A percentile compares a stretch with the other conserved stretches of the same genome.
phyloP scores from a whole-genome alignment of 2,797 vertebrate genomes.

The Helostoma temminkii region DNA sequence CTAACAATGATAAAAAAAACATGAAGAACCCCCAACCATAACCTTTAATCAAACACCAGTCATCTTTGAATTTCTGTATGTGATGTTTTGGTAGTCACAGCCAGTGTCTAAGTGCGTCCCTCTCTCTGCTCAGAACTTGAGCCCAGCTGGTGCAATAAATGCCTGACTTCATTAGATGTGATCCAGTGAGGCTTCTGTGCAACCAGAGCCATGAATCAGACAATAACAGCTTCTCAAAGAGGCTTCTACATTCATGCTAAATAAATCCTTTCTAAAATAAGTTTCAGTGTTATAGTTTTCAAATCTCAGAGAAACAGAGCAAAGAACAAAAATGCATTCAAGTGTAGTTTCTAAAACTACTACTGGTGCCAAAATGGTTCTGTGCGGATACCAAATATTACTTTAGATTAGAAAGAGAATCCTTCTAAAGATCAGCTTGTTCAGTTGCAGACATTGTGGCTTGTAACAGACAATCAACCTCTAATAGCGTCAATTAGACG shows the following conservation, averaged over 20 bases:
- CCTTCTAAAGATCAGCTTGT: not conserved
- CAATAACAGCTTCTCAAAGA: constrained; percentile 38
- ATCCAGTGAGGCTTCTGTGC: constrained; percentile 24
- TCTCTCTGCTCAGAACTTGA: constrained; percentile 12
- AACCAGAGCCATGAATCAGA: constrained; percentile 26
- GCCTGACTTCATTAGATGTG: constrained; percentile 52
- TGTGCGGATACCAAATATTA: no score
- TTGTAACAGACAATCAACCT: not conserved
- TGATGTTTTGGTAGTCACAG: constrained; percentile 13
- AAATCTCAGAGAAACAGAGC: no score
- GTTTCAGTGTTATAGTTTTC: no score
- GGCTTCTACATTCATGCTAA: constrained; percentile 16
- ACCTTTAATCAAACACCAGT: not conserved
- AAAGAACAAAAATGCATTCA: no score
- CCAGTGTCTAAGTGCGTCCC: not conserved
- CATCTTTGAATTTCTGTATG: not conserved
- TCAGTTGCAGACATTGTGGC: not conserved
- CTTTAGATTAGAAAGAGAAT: not conserved
- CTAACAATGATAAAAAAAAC: not conserved
- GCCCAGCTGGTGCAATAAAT: constrained; percentile 36
- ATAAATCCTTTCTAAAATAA: no score
- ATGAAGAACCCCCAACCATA: not conserved
- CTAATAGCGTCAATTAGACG: not conserved
- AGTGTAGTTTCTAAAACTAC: no score
- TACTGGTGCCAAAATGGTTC: no score